Conservation (phyloP, 1,140 invertebrate genomes). For the Brachionus asplanchnoidis region DNA sequence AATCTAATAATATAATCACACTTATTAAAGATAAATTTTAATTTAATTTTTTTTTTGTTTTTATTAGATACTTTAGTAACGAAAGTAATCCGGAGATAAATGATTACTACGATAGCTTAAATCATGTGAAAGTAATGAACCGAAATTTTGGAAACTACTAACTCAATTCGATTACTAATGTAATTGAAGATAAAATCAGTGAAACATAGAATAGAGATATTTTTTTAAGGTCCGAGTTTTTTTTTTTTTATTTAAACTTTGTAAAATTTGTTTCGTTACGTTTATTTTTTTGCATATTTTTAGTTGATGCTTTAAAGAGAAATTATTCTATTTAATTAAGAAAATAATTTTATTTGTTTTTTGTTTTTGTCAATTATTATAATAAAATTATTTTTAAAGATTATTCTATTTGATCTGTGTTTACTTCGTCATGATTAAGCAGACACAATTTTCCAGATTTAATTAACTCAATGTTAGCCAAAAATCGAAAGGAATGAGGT, state of each 20-base stretch:
- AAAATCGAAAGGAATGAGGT: too few relatives aligned
- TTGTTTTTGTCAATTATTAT: not conserved
- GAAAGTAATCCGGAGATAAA: not conserved
- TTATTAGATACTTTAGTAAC: constrained; percentile 17
- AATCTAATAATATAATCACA: too few relatives aligned
- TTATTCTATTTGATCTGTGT: not conserved
- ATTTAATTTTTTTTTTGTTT: not conserved
- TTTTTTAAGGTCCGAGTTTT: not conserved
- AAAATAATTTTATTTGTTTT: not conserved
- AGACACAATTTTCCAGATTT: too few relatives aligned
- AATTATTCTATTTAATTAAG: not conserved
- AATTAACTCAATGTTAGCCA: not conserved
- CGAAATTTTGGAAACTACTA: not conserved
- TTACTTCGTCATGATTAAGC: not conserved
- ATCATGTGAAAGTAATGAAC: constrained; percentile 12
- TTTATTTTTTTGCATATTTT: not conserved
- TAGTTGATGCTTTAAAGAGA: not conserved
- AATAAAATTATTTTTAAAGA: not conserved
- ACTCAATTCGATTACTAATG: not conserved
- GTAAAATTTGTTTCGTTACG: not conserved
- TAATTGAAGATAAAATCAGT: not conserved
- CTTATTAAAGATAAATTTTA: not conserved
- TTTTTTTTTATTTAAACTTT: not conserved
- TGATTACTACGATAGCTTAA: constrained; percentile 26
- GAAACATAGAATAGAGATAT: not conserved